Evolutionary conservation across 1,140 invertebrate genomes (phyloP), one percentile per base, ranked within the genome.

Genomic region (Drosophila insularis): DNA sequence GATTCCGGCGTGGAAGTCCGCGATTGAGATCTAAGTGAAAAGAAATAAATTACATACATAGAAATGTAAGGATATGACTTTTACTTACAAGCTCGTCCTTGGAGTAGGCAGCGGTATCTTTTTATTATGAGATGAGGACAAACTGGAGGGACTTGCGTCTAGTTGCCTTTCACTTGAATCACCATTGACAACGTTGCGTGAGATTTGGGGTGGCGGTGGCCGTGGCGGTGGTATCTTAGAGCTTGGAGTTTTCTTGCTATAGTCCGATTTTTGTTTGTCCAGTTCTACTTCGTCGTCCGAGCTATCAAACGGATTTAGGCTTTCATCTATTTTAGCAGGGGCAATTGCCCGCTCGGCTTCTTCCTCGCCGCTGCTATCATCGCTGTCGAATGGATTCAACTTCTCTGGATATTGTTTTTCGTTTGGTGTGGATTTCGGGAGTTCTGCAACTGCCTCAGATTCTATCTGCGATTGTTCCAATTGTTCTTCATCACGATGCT

Each of bases 331-430:
- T 63, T 54, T 76, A 11, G 61, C 56, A 27, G 27, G 27, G 27
- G 0, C 27, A 6, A 27, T 27, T 6, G 1, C 14, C 0, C n/a
- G 10, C 0, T 58, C 55, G 8, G 54, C 32, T 39, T 76, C 63
- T 37, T 74, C 63, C 35, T 90, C 71, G 14, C 84, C 92, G 43
- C 92, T 92, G n/a, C 94, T 94, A 7, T 94, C 93, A 31, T 95
- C 95, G 61, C 95, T 95, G 43, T 94, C 94, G 92, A 97, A 97
- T 3, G 97, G 97, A 94, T 97, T 97, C 58, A 97, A 92, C 73
- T 95, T 94, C 54, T 94, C 93, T 0, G 96, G 96, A 93, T 97
- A 97, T 31, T 64, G 43, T 43, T 63, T 27, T 11, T 63, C 27
- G 11, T 32, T 46, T 14, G 10, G 19, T n/a, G 19, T 2, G 3